Percentiles rank a stretch among this genome's conserved stretches.
These are phyloP conservation scores for Quiscalus mexicanus DNA, from an alignment of 2,113 vertebrate genomes.

Conservation along the genomic window DNA sequence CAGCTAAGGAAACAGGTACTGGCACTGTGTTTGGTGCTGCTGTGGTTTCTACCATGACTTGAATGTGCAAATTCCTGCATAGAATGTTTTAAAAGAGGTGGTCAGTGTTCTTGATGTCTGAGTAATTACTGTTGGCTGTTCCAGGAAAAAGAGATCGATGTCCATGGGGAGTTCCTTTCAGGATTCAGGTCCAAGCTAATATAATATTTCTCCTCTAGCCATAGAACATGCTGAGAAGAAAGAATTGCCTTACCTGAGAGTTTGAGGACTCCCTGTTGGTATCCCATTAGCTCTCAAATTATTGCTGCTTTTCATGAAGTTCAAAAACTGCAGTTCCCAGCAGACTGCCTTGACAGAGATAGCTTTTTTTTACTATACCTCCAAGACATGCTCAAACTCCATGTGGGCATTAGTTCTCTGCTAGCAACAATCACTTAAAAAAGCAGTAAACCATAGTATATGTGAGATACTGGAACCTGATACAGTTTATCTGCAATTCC, in stretches of 20 bases:
- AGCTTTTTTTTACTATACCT: not conserved
- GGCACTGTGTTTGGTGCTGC: not conserved
- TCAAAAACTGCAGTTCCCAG: not conserved
- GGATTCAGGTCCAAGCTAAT: not conserved
- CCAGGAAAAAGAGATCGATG: not conserved
- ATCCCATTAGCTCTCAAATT: conserved; percentile 4
- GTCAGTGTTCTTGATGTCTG: not conserved
- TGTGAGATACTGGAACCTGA: not conserved
- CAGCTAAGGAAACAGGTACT: not conserved
- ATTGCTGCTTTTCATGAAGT: not conserved
- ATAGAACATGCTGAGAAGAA: not conserved
- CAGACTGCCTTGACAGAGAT: not conserved
- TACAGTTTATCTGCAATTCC: not conserved
- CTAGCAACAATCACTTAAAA: not conserved
- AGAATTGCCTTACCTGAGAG: not conserved
- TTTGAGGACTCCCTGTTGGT: not conserved
- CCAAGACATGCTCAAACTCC: not conserved
- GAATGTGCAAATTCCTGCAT: not conserved
- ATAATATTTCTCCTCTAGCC: not conserved
- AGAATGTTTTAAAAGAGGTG: not conserved
- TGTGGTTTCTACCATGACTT: not conserved
- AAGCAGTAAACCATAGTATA: not conserved
- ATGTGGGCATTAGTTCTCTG: not conserved
- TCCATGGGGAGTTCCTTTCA: not conserved
- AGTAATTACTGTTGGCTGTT: not conserved